phyloP scores from a whole-genome alignment of 2,888 invertebrate genomes.

The Conomelus anceps region DNA sequence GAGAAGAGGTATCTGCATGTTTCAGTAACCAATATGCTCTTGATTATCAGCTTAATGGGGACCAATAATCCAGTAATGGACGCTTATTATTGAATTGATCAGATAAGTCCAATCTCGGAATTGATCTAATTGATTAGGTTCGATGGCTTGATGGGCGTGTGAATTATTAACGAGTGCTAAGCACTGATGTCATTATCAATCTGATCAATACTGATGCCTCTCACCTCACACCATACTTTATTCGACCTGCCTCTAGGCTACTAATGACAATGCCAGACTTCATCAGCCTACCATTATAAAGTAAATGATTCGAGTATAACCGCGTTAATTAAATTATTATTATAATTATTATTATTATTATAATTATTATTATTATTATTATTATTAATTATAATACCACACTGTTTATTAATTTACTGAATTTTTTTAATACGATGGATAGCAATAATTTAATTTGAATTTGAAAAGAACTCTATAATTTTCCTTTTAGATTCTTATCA shows the following conservation, averaged over 20 bases:
- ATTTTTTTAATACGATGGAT: too few relatives aligned
- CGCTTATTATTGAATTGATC: background rate
- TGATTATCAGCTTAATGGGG: background rate
- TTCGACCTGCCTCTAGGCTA: background rate
- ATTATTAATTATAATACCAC: too few relatives aligned
- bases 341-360: too few relatives aligned
- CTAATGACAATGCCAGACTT: background rate
- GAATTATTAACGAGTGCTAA: background rate
- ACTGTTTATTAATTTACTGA: too few relatives aligned
- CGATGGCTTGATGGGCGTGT: background rate
- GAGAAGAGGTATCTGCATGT: background rate
- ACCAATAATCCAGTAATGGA: background rate
- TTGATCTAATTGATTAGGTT: background rate
- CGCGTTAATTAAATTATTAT: too few relatives aligned
- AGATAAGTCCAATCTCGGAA: background rate
- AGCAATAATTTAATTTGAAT: too few relatives aligned
- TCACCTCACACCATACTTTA: too few relatives aligned
- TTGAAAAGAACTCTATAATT: too few relatives aligned
- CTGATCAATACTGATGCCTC: background rate
- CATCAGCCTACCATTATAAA: background rate
- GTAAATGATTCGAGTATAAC: too few relatives aligned
- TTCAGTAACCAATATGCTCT: background rate
- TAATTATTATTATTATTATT: too few relatives aligned
- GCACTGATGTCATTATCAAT: background rate
- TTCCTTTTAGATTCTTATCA: too few relatives aligned